These are phyloP conservation scores for Onthophagus sagittarius DNA, from an alignment of 2,888 invertebrate genomes.

Conservation along the genomic window DNA sequence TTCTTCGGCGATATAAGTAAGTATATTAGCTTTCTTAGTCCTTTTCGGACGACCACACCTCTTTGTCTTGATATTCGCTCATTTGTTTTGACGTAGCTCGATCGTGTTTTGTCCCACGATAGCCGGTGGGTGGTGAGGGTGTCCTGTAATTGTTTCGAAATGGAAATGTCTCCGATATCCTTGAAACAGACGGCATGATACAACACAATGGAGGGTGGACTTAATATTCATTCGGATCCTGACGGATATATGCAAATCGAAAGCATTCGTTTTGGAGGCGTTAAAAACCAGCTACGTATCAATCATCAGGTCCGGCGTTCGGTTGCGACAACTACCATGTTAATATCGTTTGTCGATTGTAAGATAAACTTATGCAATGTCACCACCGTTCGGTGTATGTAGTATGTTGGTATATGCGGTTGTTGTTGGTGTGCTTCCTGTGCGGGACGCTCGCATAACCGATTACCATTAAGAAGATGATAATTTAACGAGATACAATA, in stretches of 20 bases:
- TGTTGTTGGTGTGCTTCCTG: background rate
- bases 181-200: background rate
- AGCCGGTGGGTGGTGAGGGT: slow-evolving; percentile 20
- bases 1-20: too few species aligned
- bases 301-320: slow-evolving; percentile 3
- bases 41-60: slow-evolving; percentile 4
- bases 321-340: background rate
- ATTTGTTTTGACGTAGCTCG: slow-evolving; percentile 12
- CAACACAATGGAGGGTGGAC: background rate
- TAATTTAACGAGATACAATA: background rate
- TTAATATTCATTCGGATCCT: background rate
- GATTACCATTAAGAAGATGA: background rate
- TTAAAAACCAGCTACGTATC: slow-evolving; percentile 9
- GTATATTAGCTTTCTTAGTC: background rate
- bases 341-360: slow-evolving; percentile 12
- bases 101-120: slow-evolving; percentile 20
- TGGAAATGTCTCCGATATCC: background rate
- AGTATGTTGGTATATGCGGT: background rate
- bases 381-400: background rate
- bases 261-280: slow-evolving; percentile 8
- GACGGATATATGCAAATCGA: background rate
- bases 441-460: background rate
- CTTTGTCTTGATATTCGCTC: slow-evolving; percentile 14
- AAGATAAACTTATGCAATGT: background rate
- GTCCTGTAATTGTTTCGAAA: slow-evolving; percentile 2